Conservation (phyloP, 2,113 vertebrate genomes). For the Sapayoa aenigma region DNA sequence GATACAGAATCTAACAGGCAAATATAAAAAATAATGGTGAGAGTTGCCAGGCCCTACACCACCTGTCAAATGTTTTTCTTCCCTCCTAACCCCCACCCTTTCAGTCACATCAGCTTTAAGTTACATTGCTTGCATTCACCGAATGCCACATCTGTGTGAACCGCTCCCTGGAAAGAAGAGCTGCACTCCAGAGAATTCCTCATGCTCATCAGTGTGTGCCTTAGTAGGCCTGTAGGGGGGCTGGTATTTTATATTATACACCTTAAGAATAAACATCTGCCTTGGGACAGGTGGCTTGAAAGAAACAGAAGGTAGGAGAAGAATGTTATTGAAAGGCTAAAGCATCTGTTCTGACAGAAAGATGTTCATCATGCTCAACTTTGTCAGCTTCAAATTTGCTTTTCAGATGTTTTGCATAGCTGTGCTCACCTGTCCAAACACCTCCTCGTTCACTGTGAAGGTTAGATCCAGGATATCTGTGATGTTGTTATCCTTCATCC, state of each 20-base stretch:
- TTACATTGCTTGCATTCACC: not conserved
- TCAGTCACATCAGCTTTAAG: not conserved
- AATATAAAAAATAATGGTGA: not conserved
- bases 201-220: conserved; percentile 4
- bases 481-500: conserved; percentile 99
- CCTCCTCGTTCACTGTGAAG: conserved; percentile 97
- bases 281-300: conserved; percentile 36
- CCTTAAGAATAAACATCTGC: conserved; percentile 30
- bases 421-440: conserved; percentile 94
- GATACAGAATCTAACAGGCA: not conserved
- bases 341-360: conserved; percentile 36
- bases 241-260: not conserved
- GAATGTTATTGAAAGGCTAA: conserved; percentile 6
- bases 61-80: not conserved
- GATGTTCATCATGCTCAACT: conserved; percentile 1
- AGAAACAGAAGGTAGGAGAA: conserved; percentile 1
- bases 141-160: conserved; percentile 30
- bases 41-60: not conserved
- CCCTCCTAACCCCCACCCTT: not conserved
- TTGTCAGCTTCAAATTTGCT: not conserved
- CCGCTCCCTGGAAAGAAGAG: not conserved
- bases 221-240: not conserved
- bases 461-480: conserved; percentile 96
- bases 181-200: conserved; percentile 39
- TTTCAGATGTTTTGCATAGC: not conserved